Conservation (phyloP, 2,888 invertebrate genomes). For the Sthenelais limicola region DNA sequence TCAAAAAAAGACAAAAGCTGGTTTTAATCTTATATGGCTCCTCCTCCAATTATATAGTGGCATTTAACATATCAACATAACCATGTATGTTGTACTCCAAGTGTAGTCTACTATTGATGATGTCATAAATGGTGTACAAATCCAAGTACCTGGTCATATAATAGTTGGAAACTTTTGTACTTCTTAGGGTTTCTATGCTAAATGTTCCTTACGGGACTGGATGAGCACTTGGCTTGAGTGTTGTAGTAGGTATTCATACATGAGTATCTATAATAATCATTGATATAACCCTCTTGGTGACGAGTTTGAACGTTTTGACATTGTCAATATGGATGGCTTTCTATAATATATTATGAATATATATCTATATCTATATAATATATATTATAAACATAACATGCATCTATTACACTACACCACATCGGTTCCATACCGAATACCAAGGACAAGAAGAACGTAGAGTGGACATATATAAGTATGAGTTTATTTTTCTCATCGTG, state of each 20-base stretch:
- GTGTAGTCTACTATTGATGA: constrained; percentile 35
- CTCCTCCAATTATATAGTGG: constrained; percentile 34
- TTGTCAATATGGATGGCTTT: constrained; percentile 40
- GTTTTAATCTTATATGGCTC: constrained; percentile 23
- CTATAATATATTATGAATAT: constrained; percentile 24
- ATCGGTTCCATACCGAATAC: constrained; percentile 9
- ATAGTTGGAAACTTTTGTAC: constrained; percentile 30
- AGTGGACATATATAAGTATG: constrained; percentile 28
- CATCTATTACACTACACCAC: constrained; percentile 37
- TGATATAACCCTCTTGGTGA: constrained; percentile 15
- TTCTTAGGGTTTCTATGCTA: constrained; percentile 37
- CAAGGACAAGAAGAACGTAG: constrained; percentile 10
- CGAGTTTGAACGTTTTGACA: constrained; percentile 37
- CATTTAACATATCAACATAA: constrained; percentile 39
- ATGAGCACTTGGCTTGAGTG: constrained; percentile 35
- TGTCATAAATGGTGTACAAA: constrained; percentile 18
- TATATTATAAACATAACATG: constrained; percentile 25
- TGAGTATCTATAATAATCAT: constrained; percentile 8
- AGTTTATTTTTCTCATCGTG: constrained; percentile 18
- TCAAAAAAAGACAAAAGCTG: constrained; percentile 11
- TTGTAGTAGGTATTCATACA: constrained; percentile 32
- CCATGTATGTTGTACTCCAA: constrained; percentile 33
- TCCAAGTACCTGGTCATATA: constrained; percentile 23
- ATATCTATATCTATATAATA: constrained; percentile 31
- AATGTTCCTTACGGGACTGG: background rate